Evolutionary conservation across 2,888 invertebrate species (phyloP).

Genomic region (Ditula angustiorana): DNA sequence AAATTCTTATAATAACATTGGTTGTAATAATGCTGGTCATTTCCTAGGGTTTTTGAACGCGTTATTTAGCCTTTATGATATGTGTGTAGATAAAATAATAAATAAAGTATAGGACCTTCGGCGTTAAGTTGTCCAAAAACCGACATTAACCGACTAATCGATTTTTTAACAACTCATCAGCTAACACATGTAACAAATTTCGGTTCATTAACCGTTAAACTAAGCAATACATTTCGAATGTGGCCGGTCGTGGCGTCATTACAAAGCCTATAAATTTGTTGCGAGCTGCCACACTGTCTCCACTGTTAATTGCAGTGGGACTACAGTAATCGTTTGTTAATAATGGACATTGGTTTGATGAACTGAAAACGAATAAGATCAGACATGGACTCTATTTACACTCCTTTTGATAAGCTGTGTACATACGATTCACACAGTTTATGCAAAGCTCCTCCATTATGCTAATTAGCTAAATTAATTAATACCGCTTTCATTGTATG

Average conservation of each 20-base stretch:
- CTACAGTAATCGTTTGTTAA: constrained; percentile 44
- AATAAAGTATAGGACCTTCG: no score
- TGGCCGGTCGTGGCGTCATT: constrained; percentile 45
- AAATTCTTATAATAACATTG: no score
- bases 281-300: constrained; percentile 42
- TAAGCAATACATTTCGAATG: constrained; percentile 39
- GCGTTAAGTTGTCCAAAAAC: background rate
- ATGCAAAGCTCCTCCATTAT: constrained; percentile 19
- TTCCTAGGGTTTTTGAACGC: no score
- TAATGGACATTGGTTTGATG: constrained; percentile 44
- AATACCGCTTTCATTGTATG: background rate
- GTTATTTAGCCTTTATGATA: no score
- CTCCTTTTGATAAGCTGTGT: background rate
- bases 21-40: no score
- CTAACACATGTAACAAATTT: background rate
- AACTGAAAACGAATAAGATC: constrained; percentile 4
- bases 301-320: constrained; percentile 52
- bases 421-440: background rate
- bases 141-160: background rate
- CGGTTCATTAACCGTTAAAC: constrained; percentile 12
- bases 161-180: no score
- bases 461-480: constrained; percentile 5
- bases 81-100: no score
- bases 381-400: constrained; percentile 9
- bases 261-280: constrained; percentile 51